Evolutionary conservation across 2,113 vertebrate genomes (phyloP).

Genomic region (Labeo catla): DNA sequence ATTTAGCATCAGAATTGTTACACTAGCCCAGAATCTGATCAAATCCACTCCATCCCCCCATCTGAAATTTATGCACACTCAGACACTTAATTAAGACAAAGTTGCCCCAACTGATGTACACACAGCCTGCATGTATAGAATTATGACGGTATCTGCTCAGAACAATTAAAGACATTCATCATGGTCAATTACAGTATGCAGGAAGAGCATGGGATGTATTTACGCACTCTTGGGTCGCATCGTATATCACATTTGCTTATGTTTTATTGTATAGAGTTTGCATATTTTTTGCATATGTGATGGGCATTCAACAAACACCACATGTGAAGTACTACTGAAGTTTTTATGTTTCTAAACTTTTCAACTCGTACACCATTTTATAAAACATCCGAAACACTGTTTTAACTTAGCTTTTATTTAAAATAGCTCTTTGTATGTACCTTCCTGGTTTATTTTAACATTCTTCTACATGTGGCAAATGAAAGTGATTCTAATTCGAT

Average conservation of each 20-base stretch:
- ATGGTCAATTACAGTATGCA: neutral
- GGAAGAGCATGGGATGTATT: neutral
- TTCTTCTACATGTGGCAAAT: neutral
- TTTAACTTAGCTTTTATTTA: neutral
- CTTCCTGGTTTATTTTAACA: neutral
- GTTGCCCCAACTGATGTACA: neutral
- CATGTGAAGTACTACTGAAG: neutral
- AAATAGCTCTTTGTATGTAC: neutral
- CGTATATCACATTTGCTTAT: neutral
- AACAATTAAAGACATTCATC: constrained; percentile 20
- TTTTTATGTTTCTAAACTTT: neutral
- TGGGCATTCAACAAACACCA: neutral
- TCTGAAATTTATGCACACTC: neutral
- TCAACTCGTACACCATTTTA: neutral
- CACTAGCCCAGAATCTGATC: neutral
- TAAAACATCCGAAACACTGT: neutral
- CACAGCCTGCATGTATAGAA: neutral
- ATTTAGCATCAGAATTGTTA: neutral
- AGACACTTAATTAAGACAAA: neutral
- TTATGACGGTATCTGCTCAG: neutral
- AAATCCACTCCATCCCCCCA: neutral
- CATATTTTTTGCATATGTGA: neutral
- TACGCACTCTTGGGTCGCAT: neutral
- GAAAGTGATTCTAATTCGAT: neutral
- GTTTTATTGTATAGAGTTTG: neutral